Evolutionary conservation across 2,888 invertebrate genomes (phyloP), one percentile per base, ranked within the genome.

Genomic region (Melipona beecheii): DNA sequence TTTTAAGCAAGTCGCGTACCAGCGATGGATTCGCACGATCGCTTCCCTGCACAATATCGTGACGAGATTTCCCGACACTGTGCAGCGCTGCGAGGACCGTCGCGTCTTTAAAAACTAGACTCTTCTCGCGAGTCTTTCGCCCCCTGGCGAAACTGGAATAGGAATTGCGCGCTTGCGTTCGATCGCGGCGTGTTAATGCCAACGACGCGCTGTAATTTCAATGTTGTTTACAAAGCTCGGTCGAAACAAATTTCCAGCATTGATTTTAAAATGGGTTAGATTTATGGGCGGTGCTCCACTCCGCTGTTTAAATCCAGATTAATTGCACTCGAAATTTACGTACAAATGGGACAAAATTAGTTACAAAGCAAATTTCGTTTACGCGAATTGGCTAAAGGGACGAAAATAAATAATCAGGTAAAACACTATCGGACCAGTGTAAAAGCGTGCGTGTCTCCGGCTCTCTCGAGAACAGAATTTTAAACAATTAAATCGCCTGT

Each of bases 1-100:
- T 68, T 70, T 68, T 66, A 68, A 79, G 36, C 76, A 54, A 36
- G 27, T 76, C 60, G 76, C 52, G 70, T 58, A 62, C 60, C 27
- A 21, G 9, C 52, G 52, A 43, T 24, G 43, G 65, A 69, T 76
- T 62, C 43, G 52, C 62, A 21, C 65, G 54, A 75, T 27, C 24
- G 52, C n/a, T 60, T 69, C 4, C 19, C 56, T 27, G 3, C 15
- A n/a, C 36, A 24, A 50, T 11, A 54, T 4, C 31, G 21, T 19
- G 15, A 43, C 21, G 4, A 75, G 66, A 43, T 56, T 65, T 36
- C 13, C 15, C 19, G 24, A n/a, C 24, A 15, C 27, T 75, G 2
- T 9, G 36, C 36, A 24, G 11, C 6, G 1, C 3, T 13, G 31
- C 31, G 6, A 5, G 24, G 15, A 43, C n/a, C 19, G 43, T 49